Evolutionary conservation across 1,140 invertebrate genomes (phyloP).

Genomic region (Drosophila santomea): DNA sequence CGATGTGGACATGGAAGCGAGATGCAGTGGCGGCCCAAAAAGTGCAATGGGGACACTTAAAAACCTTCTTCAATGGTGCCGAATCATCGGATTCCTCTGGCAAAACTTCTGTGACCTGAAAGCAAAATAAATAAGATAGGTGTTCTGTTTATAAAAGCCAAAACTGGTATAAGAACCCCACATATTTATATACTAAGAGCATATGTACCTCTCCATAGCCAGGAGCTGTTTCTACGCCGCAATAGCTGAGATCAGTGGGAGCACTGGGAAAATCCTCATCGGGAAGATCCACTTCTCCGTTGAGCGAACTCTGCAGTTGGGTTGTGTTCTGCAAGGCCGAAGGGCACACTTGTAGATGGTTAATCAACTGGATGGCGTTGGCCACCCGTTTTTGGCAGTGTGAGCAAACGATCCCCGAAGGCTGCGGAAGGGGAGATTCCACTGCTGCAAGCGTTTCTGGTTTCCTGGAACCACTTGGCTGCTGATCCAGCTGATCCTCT

Average conservation of each 20-base stretch:
- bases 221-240: slow-evolving; percentile 86
- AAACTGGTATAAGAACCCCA: too few relatives aligned
- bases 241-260: slow-evolving; percentile 71
- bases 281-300: slow-evolving; percentile 26
- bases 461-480: background rate
- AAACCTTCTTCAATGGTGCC: slow-evolving; percentile 88
- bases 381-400: slow-evolving; percentile 72
- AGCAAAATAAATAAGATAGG: background rate
- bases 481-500: slow-evolving; percentile 39
- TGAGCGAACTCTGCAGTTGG: slow-evolving; percentile 19
- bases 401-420: slow-evolving; percentile 32
- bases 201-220: slow-evolving; percentile 85
- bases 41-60: slow-evolving; percentile 94
- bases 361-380: slow-evolving; percentile 56
- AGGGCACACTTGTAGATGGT: slow-evolving; percentile 49
- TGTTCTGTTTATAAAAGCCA: background rate
- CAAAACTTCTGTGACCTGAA: slow-evolving; percentile 77
- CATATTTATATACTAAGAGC: too few relatives aligned
- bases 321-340: slow-evolving; percentile 22
- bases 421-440: background rate
- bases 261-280: slow-evolving; percentile 49
- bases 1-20: slow-evolving; percentile 96
- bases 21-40: slow-evolving; percentile 96
- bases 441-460: background rate
- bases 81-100: slow-evolving; percentile 75